Conservation (phyloP, 1,140 invertebrate genomes). For the Doryteuthis pealeii region DNA sequence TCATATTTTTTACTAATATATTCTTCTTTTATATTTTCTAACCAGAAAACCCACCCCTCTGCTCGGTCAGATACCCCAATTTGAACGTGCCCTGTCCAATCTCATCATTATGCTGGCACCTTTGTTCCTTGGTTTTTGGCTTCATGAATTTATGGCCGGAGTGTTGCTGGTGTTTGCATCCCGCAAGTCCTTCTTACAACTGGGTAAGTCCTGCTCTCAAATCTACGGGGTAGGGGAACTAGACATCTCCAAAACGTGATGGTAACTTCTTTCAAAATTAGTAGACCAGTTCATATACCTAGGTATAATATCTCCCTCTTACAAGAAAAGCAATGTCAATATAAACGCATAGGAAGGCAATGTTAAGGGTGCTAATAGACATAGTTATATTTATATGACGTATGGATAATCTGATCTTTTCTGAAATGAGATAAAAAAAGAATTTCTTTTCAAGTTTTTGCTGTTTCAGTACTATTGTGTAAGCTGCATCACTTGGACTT, state of each 20-base stretch:
- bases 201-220: slow-evolving; percentile 32
- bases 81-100: slow-evolving; percentile 74
- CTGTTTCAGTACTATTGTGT: too few relatives aligned
- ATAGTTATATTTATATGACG: background rate
- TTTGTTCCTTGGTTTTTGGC: slow-evolving; percentile 85
- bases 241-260: background rate
- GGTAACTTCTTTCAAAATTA: too few relatives aligned
- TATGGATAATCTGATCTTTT: background rate
- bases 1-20: too few relatives aligned
- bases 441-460: too few relatives aligned
- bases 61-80: slow-evolving; percentile 67
- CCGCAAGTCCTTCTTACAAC: slow-evolving; percentile 16
- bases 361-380: too few relatives aligned
- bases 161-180: slow-evolving; percentile 63
- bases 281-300: too few relatives aligned
- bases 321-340: too few relatives aligned
- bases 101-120: slow-evolving; percentile 85
- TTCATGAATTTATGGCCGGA: slow-evolving; percentile 84
- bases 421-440: background rate
- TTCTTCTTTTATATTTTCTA: slow-evolving; percentile 13
- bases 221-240: too few relatives aligned
- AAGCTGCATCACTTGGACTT: too few relatives aligned
- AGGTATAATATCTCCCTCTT: too few relatives aligned
- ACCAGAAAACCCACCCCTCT: slow-evolving; percentile 60
- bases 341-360: too few relatives aligned